Conservation (phyloP, 2,888 invertebrate species). For the Phlogophora meticulosa region DNA sequence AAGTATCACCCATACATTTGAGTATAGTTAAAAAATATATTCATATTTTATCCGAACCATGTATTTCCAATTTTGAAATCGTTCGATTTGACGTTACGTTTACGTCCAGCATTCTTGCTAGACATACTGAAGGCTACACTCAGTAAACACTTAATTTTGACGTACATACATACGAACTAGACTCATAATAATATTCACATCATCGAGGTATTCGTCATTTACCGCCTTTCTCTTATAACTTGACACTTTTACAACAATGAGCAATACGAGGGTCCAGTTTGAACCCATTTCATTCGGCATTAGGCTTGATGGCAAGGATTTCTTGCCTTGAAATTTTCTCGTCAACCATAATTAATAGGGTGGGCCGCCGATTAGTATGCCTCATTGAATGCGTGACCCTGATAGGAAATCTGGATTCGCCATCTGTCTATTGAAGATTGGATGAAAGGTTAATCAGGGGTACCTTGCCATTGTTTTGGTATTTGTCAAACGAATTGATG, state of each 20-base stretch:
- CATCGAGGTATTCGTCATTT: background rate
- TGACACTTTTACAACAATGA: slow-evolving; percentile 62
- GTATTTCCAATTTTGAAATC: no score
- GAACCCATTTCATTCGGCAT: slow-evolving; percentile 90
- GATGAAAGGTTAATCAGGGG: slow-evolving; percentile 65
- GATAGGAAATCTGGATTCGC: slow-evolving; percentile 70
- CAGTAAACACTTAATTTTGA: no score
- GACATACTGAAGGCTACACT: no score
- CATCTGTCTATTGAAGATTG: slow-evolving; percentile 73
- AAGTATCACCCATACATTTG: no score
- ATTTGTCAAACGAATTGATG: slow-evolving; percentile 51
- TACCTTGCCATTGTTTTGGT: slow-evolving; percentile 54
- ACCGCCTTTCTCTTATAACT: slow-evolving; percentile 65
- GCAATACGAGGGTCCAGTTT: slow-evolving; percentile 81
- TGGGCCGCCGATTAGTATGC: slow-evolving; percentile 84
- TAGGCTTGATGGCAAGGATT: slow-evolving; percentile 87
- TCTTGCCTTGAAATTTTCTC: slow-evolving; percentile 90
- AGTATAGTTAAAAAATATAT: no score
- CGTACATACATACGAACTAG: no score
- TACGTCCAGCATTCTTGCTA: no score
- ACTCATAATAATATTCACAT: no score
- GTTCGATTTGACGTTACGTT: no score
- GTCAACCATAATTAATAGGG: slow-evolving; percentile 88
- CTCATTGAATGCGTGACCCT: slow-evolving; percentile 78
- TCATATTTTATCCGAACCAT: no score